Conservation (phyloP, 2,113 vertebrate genomes). For the Cyphomyrus discorhynchus region DNA sequence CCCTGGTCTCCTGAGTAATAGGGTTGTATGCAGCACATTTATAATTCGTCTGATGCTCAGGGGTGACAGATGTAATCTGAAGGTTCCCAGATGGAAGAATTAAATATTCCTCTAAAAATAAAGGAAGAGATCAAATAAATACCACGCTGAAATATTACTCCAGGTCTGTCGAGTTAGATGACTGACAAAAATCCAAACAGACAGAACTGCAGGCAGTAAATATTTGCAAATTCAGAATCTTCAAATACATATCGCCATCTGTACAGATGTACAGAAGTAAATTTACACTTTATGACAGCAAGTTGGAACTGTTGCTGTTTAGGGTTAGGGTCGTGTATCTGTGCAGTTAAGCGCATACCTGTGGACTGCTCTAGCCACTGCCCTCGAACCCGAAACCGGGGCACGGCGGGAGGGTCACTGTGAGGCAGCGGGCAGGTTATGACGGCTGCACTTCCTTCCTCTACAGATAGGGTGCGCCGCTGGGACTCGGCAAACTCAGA, state of each 20-base stretch:
- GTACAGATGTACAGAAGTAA: neutral
- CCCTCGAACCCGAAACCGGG: slow-evolving; percentile 73
- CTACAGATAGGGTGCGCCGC: slow-evolving; percentile 56
- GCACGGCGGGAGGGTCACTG: slow-evolving; percentile 75
- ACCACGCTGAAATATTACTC: neutral
- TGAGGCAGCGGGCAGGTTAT: slow-evolving; percentile 72
- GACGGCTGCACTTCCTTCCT: slow-evolving; percentile 70
- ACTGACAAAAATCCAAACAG: neutral
- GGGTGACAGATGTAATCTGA: slow-evolving; percentile 78
- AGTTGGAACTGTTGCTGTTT: neutral
- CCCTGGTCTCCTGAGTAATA: slow-evolving; percentile 68
- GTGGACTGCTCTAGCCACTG: slow-evolving; percentile 74
- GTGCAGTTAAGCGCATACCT: slow-evolving; percentile 53
- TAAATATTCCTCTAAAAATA: slow-evolving; percentile 76
- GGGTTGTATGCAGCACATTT: slow-evolving; percentile 86
- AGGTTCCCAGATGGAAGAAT: slow-evolving; percentile 93
- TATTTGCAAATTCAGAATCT: neutral
- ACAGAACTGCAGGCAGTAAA: neutral
- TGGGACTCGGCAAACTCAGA: slow-evolving; percentile 61
- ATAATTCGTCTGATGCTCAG: slow-evolving; percentile 76
- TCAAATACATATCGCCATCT: neutral
- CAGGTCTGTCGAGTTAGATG: neutral
- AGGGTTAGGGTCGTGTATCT: neutral
- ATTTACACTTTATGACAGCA: neutral
- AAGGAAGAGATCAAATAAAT: neutral